These are phyloP conservation scores for Brachionus koreanus DNA, from an alignment of 1,140 invertebrate species.

Conservation along the genomic window DNA sequence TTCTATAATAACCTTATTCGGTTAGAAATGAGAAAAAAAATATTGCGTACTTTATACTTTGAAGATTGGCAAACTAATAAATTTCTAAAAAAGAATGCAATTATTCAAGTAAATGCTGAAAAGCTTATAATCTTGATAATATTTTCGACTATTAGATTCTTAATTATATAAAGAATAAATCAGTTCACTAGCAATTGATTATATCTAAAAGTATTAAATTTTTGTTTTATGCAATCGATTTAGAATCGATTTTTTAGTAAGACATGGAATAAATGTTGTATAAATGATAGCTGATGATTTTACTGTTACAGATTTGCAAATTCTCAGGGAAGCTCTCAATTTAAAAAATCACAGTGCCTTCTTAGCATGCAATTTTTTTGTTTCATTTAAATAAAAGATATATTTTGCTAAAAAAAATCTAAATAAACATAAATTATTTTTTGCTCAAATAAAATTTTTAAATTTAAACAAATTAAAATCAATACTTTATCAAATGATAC, in stretches of 20 bases:
- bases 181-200: background rate
- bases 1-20: background rate
- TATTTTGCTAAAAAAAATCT: background rate
- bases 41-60: background rate
- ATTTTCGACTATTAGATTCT: slow-evolving; percentile 1
- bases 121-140: background rate
- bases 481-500: background rate
- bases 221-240: background rate
- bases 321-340: background rate
- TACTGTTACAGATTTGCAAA: background rate
- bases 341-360: background rate
- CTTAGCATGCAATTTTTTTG: background rate
- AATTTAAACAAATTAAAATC: slow-evolving; percentile 16
- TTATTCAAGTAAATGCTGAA: background rate
- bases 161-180: background rate
- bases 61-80: background rate
- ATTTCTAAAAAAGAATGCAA: background rate
- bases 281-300: background rate
- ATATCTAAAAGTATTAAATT: background rate
- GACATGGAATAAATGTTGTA: background rate
- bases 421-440: slow-evolving; percentile 40
- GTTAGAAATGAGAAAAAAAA: background rate
- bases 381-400: background rate
- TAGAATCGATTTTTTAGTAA: background rate
- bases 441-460: background rate